A percentile compares a stretch with the other conserved stretches of the same genome.
phyloP scores from a whole-genome alignment of 35 echinoderm and acorn worm species.

The Acanthaster planci region DNA sequence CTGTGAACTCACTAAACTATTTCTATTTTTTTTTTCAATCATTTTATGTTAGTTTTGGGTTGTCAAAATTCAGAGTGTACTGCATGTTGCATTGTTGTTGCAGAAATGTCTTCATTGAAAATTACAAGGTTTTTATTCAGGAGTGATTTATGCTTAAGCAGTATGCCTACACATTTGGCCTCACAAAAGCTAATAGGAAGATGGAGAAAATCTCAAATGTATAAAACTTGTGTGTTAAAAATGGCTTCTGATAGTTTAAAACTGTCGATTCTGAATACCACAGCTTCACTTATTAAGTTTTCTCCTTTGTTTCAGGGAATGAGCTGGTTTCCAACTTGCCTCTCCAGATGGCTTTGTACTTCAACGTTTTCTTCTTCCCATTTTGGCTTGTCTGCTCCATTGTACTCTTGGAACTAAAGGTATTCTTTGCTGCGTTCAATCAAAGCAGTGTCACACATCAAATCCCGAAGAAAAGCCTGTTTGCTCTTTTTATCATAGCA shows the following conservation, averaged over 20 bases:
- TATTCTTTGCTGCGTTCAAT: background rate
- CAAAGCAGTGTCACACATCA: background rate
- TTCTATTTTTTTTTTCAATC: too few relatives aligned
- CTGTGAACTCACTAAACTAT: too few relatives aligned
- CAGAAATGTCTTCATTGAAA: too few relatives aligned
- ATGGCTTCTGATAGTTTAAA: background rate
- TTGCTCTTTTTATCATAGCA: too few relatives aligned
- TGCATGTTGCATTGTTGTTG: too few relatives aligned
- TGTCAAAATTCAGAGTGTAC: too few relatives aligned
- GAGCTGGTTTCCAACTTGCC: constrained; percentile 86
- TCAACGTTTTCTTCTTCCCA: constrained; percentile 96
- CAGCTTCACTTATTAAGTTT: background rate
- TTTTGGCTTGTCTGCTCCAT: constrained; percentile 84
- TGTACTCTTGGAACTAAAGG: constrained; percentile 83
- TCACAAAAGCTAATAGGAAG: too few relatives aligned
- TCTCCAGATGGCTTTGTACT: constrained; percentile 92
- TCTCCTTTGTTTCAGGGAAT: constrained; percentile 60
- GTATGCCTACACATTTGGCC: too few relatives aligned
- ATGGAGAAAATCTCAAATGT: background rate
- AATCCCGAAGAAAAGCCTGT: background rate
- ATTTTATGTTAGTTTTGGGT: too few relatives aligned
- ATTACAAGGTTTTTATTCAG: too few relatives aligned
- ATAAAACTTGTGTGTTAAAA: background rate
- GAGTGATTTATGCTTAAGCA: too few relatives aligned
- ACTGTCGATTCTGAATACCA: too few relatives aligned